Conservation (phyloP, 1,140 invertebrate species). For the Rhyacophila brunnea region DNA sequence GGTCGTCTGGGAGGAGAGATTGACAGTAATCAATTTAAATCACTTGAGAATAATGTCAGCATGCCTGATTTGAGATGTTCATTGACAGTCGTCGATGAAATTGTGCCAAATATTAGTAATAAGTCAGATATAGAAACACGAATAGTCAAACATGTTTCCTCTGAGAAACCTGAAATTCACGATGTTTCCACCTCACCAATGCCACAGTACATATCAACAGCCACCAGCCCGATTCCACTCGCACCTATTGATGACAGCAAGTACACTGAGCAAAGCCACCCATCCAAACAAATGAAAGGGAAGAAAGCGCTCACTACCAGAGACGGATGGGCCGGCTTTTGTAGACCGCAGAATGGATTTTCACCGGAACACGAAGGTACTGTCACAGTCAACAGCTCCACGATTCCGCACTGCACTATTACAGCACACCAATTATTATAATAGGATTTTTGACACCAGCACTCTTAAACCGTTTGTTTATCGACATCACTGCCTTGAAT, state of each 20-base stretch:
- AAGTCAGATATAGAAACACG: constrained; percentile 5
- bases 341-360: constrained; percentile 31
- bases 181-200: constrained; percentile 31
- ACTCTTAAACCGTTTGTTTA: constrained; percentile 18
- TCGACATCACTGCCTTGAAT: constrained; percentile 15
- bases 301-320: constrained; percentile 37
- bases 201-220: constrained; percentile 26
- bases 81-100: not conserved
- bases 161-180: constrained; percentile 5
- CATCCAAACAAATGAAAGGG: constrained; percentile 24
- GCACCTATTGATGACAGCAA: not conserved
- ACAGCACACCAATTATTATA: constrained; percentile 32
- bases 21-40: no score
- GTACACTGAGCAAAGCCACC: constrained; percentile 4
- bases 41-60: no score
- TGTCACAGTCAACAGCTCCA: constrained; percentile 25
- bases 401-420: constrained; percentile 32
- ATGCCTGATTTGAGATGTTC: not conserved
- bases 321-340: constrained; percentile 34
- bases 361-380: constrained; percentile 36
- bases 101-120: not conserved
- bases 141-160: not conserved
- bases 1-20: no score
- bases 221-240: constrained; percentile 31
- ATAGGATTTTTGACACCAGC: constrained; percentile 17